phyloP scores from a whole-genome alignment of 2,113 vertebrate species.

The Marcusenius ussheri region DNA sequence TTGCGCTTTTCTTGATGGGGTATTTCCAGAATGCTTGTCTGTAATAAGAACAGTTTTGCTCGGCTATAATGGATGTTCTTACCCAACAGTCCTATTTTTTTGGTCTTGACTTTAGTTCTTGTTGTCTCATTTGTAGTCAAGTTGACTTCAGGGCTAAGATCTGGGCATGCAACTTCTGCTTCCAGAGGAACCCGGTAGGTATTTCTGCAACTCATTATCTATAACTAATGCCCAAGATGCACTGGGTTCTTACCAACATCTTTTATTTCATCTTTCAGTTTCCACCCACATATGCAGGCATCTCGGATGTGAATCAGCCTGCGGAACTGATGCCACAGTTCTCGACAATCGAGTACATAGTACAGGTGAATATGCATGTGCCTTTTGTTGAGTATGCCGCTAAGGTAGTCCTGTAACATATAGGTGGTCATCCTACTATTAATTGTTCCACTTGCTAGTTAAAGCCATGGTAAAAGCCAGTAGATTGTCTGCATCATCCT shows the following conservation, averaged over 20 bases:
- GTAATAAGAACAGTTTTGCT: neutral
- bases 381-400: neutral
- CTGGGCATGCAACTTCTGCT: slow-evolving; percentile 98
- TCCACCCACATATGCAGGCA: slow-evolving; percentile 86
- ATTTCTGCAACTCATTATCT: neutral
- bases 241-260: neutral
- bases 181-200: slow-evolving; percentile 91
- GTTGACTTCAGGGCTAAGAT: slow-evolving; percentile 94
- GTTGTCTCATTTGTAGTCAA: slow-evolving; percentile 65
- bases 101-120: slow-evolving; percentile 8
- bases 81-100: too few relatives aligned
- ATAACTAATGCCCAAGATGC: neutral
- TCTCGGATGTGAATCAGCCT: slow-evolving; percentile 91
- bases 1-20: neutral
- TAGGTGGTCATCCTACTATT: neutral
- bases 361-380: slow-evolving; percentile 73
- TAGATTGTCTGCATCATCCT: neutral
- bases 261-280: slow-evolving; percentile 65
- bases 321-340: slow-evolving; percentile 96
- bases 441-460: neutral
- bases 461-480: too few relatives aligned
- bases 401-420: neutral
- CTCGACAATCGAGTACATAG: slow-evolving; percentile 92
- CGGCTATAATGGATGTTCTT: neutral
- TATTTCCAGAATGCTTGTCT: neutral